Conservation (phyloP, 2,113 vertebrate species). For the Microcebus ravelobensis region DNA sequence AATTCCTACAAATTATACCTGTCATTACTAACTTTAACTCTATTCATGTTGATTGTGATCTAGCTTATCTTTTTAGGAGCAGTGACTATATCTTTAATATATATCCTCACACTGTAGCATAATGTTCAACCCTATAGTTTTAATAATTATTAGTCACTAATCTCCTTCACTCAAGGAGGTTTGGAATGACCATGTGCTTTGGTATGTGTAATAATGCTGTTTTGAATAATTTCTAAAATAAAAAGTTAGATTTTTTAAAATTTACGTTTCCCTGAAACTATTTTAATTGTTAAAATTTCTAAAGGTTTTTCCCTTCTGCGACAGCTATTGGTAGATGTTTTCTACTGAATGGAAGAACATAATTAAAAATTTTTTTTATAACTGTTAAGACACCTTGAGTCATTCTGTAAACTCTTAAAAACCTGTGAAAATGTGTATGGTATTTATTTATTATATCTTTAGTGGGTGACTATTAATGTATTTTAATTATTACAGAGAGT, state of each 20-base stretch:
- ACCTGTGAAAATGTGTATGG: background rate
- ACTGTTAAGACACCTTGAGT: slow-evolving; percentile 6
- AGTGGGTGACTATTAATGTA: background rate
- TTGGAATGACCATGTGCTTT: slow-evolving; percentile 21
- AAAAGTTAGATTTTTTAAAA: slow-evolving; percentile 4
- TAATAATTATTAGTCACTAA: background rate
- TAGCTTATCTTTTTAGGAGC: background rate
- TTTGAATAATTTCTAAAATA: slow-evolving; percentile 37
- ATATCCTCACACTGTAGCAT: background rate
- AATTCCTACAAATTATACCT: background rate
- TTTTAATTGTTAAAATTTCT: slow-evolving; percentile 9
- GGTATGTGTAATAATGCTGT: background rate
- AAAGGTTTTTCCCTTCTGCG: background rate
- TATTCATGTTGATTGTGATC: background rate
- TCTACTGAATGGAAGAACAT: slow-evolving; percentile 24
- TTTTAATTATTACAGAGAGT: slow-evolving; percentile 16
- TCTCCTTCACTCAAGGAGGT: background rate
- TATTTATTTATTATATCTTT: slow-evolving; percentile 39
- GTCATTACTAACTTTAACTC: background rate
- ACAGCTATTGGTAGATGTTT: background rate
- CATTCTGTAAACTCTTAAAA: slow-evolving; percentile 21
- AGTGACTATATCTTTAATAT: background rate
- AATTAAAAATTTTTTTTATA: slow-evolving; percentile 12
- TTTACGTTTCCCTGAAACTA: background rate
- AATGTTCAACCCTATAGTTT: background rate